A percentile compares a stretch with the other conserved stretches of the same genome.
Conservation (phyloP, 2,797 vertebrate species). For the Tokudaia tokunoshimensis region DNA sequence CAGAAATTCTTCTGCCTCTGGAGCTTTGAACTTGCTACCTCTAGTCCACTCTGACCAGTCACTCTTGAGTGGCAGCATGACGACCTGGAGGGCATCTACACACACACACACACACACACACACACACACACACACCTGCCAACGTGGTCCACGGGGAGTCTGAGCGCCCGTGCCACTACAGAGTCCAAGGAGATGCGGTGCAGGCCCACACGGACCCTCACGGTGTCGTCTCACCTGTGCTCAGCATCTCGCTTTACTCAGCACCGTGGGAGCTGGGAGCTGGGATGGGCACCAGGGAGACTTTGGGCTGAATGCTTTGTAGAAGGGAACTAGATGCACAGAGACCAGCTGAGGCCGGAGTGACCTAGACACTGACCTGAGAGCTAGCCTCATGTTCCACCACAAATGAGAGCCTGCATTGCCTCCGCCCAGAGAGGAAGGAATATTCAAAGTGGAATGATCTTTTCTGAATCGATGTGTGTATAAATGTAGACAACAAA, state of each 20-base stretch:
- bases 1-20: neutral
- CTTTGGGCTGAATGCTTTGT: neutral
- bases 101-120: neutral
- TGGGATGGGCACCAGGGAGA: neutral
- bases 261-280: neutral
- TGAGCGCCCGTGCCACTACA: neutral
- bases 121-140: neutral
- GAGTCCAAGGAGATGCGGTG: neutral
- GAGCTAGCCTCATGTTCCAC: neutral
- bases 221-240: neutral
- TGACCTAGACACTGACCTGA: neutral
- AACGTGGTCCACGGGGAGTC: rapidly evolving
- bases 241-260: neutral
- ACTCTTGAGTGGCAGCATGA: neutral
- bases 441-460: neutral
- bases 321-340: neutral
- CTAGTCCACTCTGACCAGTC: neutral
- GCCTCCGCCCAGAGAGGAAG: conserved; percentile 34
- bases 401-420: conserved; percentile 31
- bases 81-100: neutral
- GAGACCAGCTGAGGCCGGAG: neutral
- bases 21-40: conserved; percentile 8
- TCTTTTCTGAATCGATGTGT: conserved; percentile 57
- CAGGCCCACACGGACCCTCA: neutral
- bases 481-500: conserved; percentile 59